Conservation (phyloP, 2,888 invertebrate species). For the Andrena chrysosceles region DNA sequence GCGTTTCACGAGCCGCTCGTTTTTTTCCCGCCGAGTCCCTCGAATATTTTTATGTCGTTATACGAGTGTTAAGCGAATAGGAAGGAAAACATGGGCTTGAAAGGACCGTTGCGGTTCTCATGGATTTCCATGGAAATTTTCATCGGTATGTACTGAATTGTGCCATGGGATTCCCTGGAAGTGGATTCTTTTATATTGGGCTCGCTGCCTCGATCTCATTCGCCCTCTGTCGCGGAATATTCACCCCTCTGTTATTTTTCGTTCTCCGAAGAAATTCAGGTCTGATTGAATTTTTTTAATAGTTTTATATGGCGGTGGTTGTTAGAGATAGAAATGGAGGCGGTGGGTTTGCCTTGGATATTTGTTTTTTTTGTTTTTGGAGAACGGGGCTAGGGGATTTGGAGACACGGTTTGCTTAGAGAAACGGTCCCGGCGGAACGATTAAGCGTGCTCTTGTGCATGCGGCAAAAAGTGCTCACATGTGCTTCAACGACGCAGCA, state of each 20-base stretch:
- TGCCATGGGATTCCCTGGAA: background rate
- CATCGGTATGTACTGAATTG: background rate
- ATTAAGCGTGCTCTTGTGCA: background rate
- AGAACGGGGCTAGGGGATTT: background rate
- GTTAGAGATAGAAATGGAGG: background rate
- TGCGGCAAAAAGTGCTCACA: conserved; percentile 26
- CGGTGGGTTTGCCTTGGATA: too few relatives aligned
- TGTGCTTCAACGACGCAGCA: conserved; percentile 50
- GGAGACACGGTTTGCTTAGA: background rate
- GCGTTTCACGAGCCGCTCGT: conserved; percentile 47
- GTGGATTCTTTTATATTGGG: background rate
- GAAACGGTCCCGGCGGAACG: conserved; percentile 6
- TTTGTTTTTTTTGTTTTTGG: too few relatives aligned
- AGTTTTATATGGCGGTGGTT: background rate
- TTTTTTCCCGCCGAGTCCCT: conserved; percentile 16
- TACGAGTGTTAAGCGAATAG: background rate
- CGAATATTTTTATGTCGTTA: background rate
- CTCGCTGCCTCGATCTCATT: background rate
- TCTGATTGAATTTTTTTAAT: background rate
- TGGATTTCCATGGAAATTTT: conserved; percentile 2
- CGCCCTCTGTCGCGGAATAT: background rate
- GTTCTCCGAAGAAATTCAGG: background rate
- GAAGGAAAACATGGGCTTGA: background rate
- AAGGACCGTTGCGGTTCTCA: background rate
- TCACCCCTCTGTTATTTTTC: background rate